A percentile compares a stretch with the other conserved stretches of the same genome.
Conservation (phyloP, 2,797 vertebrate species). For the Myotis daubentonii region DNA sequence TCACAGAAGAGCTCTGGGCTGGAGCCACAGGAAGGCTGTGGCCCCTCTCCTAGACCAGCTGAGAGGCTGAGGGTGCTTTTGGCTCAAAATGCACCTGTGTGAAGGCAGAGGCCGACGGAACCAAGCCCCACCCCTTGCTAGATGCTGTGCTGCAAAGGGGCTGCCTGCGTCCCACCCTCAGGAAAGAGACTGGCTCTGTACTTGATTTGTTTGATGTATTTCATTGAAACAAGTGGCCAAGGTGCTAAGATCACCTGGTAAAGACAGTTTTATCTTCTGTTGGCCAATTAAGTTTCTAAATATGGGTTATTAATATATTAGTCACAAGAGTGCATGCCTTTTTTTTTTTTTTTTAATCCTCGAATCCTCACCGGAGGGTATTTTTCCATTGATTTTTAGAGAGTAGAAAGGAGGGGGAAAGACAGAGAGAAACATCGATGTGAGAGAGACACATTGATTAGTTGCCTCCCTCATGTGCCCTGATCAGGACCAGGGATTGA, state of each 20-base stretch:
- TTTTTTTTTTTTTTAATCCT: background rate
- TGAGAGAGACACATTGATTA: too few relatives aligned
- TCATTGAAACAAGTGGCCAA: background rate
- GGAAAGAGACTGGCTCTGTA: background rate
- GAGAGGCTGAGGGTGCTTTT: background rate
- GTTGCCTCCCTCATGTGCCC: too few relatives aligned
- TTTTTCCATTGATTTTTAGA: too few relatives aligned
- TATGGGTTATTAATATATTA: background rate
- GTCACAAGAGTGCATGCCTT: background rate
- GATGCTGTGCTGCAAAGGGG: background rate
- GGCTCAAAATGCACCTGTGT: background rate
- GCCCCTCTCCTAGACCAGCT: background rate
- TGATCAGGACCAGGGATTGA: too few relatives aligned
- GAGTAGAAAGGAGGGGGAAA: too few relatives aligned
- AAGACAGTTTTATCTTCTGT: background rate
- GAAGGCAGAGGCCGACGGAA: background rate
- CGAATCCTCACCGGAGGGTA: too few relatives aligned
- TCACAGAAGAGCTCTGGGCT: background rate
- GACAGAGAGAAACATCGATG: too few relatives aligned
- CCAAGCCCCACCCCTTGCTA: background rate
- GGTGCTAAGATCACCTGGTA: background rate
- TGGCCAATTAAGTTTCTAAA: background rate
- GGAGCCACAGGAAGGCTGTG: background rate
- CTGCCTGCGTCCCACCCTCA: background rate
- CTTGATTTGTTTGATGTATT: background rate